A percentile compares a stretch with the other conserved stretches of the same genome.
Conservation (phyloP, 2,888 invertebrate genomes). For the Agonopterix arenella region DNA sequence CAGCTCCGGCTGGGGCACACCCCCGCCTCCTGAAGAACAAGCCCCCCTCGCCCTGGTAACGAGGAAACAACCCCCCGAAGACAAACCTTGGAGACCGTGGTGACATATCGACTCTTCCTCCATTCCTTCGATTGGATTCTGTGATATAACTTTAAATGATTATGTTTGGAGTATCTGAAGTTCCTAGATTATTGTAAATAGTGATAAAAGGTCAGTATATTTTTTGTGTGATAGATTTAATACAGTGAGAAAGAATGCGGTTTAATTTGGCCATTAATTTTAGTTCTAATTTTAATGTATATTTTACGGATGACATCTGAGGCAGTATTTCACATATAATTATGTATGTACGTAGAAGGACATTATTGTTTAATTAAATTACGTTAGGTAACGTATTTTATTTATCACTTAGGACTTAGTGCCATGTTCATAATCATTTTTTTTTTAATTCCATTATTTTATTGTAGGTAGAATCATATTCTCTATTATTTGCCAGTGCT, state of each 20-base stretch:
- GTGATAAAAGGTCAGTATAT: slow-evolving; percentile 11
- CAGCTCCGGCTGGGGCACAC: slow-evolving; percentile 68
- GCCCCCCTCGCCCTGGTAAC: slow-evolving; percentile 85
- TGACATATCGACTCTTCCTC: slow-evolving; percentile 44
- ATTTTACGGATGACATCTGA: slow-evolving; percentile 65
- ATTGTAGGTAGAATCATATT: too few species aligned
- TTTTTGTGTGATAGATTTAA: slow-evolving; percentile 11
- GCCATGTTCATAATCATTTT: slow-evolving; percentile 37
- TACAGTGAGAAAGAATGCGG: background rate
- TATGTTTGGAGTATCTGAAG: slow-evolving; percentile 33
- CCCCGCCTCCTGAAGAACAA: slow-evolving; percentile 53
- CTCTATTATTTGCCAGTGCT: background rate
- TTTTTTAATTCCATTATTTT: slow-evolving; percentile 4
- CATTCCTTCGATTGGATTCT: slow-evolving; percentile 32
- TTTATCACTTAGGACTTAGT: slow-evolving; percentile 25
- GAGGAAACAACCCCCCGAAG: slow-evolving; percentile 79
- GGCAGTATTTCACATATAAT: slow-evolving; percentile 60
- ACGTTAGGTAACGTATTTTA: slow-evolving; percentile 26
- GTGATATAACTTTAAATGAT: slow-evolving; percentile 29
- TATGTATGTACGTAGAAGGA: slow-evolving; percentile 30
- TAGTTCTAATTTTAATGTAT: slow-evolving; percentile 4
- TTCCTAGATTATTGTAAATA: slow-evolving; percentile 31
- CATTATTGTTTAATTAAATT: slow-evolving; percentile 27
- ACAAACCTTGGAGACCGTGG: slow-evolving; percentile 91
- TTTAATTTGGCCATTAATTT: slow-evolving; percentile 1